These are phyloP conservation scores for Enteromius paludinosus DNA, from an alignment of 2,797 vertebrate species.

Conservation along the genomic window DNA sequence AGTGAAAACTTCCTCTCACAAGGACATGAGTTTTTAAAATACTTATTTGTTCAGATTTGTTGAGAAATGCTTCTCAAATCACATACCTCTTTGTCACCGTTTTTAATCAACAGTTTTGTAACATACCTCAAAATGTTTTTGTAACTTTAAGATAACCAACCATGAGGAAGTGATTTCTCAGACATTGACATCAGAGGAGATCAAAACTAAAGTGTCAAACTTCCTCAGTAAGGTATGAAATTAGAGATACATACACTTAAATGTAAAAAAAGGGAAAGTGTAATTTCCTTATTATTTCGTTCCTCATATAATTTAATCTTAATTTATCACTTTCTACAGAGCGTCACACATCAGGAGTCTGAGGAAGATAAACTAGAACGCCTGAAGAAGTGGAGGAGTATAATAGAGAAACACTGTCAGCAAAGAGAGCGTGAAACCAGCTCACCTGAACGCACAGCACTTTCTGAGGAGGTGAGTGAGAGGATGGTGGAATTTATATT, in stretches of 20 bases:
- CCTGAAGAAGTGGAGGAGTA: slow-evolving; percentile 75
- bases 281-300: neutral
- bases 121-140: neutral
- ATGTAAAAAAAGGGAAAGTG: neutral
- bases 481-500: neutral
- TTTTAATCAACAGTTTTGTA: neutral
- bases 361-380: slow-evolving; percentile 74
- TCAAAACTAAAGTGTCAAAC: slow-evolving; percentile 86
- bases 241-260: neutral
- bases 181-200: slow-evolving; percentile 86
- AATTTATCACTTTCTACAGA: slow-evolving; percentile 61
- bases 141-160: slow-evolving; percentile 83
- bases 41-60: neutral
- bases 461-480: slow-evolving; percentile 48
- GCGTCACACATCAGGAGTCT: slow-evolving; percentile 70
- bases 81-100: neutral
- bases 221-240: slow-evolving; percentile 91
- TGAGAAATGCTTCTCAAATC: neutral
- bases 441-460: neutral
- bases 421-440: slow-evolving; percentile 59
- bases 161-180: slow-evolving; percentile 91
- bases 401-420: slow-evolving; percentile 68
- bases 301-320: neutral
- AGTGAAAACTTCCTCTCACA: neutral
- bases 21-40: neutral